Evolutionary conservation across 2,888 invertebrate genomes (phyloP).

Genomic region (Endotricha flammealis): DNA sequence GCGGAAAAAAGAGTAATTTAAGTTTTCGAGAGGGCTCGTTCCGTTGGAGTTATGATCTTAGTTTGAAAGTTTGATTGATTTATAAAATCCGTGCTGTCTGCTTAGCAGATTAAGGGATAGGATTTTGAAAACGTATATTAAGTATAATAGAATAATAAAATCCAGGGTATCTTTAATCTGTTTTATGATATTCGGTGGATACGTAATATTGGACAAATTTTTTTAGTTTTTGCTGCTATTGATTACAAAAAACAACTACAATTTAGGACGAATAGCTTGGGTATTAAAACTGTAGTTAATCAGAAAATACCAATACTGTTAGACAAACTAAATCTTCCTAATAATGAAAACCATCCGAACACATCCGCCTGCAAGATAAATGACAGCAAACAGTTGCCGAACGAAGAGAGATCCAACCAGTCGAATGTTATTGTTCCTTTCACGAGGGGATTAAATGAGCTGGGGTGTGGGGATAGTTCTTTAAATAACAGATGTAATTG

Average conservation of each 20-base stretch:
- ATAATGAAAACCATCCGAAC: background rate
- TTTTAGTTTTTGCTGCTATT: too few relatives aligned
- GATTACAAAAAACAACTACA: too few relatives aligned
- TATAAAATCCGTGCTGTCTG: slow-evolving; percentile 56
- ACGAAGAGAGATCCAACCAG: slow-evolving; percentile 32
- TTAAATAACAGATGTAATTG: slow-evolving; percentile 64
- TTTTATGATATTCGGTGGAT: too few relatives aligned
- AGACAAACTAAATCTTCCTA: too few relatives aligned
- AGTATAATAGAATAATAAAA: too few relatives aligned
- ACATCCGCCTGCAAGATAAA: slow-evolving; percentile 27
- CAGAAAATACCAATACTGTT: too few relatives aligned
- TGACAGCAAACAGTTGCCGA: slow-evolving; percentile 35
- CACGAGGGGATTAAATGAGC: slow-evolving; percentile 33
- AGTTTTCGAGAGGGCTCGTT: slow-evolving; percentile 70
- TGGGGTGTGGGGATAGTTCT: slow-evolving; percentile 33
- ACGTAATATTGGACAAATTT: too few relatives aligned
- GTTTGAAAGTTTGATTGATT: slow-evolving; percentile 76
- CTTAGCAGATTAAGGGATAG: slow-evolving; percentile 39
- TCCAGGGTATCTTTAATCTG: too few relatives aligned
- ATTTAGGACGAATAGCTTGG: too few relatives aligned
- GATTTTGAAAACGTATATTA: too few relatives aligned
- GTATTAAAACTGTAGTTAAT: too few relatives aligned
- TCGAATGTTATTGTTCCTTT: slow-evolving; percentile 35
- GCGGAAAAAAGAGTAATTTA: slow-evolving; percentile 77
- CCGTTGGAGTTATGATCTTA: slow-evolving; percentile 72